Percentiles rank a stretch among this genome's conserved stretches.
These are phyloP conservation scores for Neotoxoptera formosana DNA, from an alignment of 1,140 invertebrate species.

Conservation along the genomic window DNA sequence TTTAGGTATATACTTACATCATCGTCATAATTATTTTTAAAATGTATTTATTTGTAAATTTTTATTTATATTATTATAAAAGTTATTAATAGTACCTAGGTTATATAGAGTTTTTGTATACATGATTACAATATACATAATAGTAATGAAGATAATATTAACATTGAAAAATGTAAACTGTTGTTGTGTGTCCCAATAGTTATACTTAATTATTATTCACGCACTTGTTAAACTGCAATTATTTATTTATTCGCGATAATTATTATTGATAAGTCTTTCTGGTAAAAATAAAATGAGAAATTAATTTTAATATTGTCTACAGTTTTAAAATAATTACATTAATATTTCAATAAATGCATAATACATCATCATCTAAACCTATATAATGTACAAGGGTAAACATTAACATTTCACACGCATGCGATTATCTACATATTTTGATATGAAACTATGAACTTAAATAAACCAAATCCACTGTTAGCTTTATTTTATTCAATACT, in stretches of 20 bases:
- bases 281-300: background rate
- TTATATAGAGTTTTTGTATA: too few relatives aligned
- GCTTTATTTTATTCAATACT: background rate
- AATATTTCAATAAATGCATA: background rate
- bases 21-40: background rate
- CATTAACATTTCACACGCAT: background rate
- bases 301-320: background rate
- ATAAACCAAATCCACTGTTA: background rate
- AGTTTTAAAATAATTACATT: background rate
- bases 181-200: background rate
- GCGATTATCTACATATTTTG: background rate
- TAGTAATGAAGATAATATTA: background rate
- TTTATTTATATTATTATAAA: background rate
- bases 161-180: background rate
- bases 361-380: too few relatives aligned
- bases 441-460: background rate
- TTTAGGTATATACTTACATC: background rate
- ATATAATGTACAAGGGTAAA: background rate
- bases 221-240: background rate
- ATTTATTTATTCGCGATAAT: background rate
- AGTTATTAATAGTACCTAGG: background rate
- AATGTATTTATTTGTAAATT: background rate
- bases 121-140: background rate
- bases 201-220: background rate
- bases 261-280: background rate